These are phyloP conservation scores for Rhinoraja longicauda DNA, from an alignment of 2,797 vertebrate genomes.

Conservation along the genomic window DNA sequence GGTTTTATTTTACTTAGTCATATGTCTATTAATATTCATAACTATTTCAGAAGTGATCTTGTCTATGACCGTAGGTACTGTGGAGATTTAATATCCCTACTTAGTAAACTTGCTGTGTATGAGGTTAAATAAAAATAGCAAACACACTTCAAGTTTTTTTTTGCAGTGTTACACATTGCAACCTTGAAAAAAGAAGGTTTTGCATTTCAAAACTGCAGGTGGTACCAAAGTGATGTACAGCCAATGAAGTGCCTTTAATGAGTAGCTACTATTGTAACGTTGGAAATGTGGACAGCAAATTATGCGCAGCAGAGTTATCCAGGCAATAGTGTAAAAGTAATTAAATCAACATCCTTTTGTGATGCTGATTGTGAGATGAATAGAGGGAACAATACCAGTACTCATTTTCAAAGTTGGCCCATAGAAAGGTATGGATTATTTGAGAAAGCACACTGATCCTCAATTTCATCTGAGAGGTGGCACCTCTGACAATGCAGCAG, in stretches of 20 bases:
- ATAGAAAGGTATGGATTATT: no score
- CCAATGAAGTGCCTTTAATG: not conserved
- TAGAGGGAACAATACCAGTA: not conserved
- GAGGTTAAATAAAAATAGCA: slow-evolving; percentile 24
- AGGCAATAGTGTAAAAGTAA: no score
- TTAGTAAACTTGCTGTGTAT: slow-evolving; percentile 25
- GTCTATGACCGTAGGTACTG: not conserved
- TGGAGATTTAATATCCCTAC: not conserved
- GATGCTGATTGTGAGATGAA: not conserved
- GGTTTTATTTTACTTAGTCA: slow-evolving; percentile 11
- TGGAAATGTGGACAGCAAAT: not conserved
- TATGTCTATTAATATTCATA: slow-evolving; percentile 32
- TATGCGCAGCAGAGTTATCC: not conserved
- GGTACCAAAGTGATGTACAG: not conserved
- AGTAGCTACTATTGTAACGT: not conserved
- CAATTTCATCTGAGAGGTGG: not conserved
- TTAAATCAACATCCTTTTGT: not conserved
- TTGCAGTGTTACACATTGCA: not conserved
- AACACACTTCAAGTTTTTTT: not conserved
- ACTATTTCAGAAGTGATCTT: slow-evolving; percentile 2
- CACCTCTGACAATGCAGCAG: no score
- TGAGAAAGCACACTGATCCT: no score
- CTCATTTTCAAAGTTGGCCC: not conserved
- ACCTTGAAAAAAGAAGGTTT: not conserved
- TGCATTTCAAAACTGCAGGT: not conserved